Percentiles rank a stretch among this genome's conserved stretches.
These are phyloP conservation scores for Gavia stellata DNA, from an alignment of 2,113 vertebrate species.

Conservation along the genomic window DNA sequence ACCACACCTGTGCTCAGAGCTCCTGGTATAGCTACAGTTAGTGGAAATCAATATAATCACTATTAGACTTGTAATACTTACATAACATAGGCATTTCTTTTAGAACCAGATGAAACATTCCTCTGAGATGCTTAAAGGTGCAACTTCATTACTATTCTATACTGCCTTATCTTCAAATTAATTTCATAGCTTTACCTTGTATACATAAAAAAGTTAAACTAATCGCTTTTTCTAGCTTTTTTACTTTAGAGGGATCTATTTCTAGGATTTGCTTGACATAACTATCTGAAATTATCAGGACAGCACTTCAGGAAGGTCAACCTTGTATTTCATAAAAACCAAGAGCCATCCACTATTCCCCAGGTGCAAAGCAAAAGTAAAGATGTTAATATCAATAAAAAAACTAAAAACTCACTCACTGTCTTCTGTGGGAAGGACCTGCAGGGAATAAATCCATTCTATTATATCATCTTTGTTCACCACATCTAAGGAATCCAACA, in stretches of 20 bases:
- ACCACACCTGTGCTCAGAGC: not conserved
- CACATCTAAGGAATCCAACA: constrained; percentile 92
- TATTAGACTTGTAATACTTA: not conserved
- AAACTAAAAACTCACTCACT: constrained; percentile 86
- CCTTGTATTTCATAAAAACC: not conserved
- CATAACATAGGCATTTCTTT: not conserved
- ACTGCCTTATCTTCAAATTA: not conserved
- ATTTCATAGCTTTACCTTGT: not conserved
- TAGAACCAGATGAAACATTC: not conserved
- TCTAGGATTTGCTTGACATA: not conserved
- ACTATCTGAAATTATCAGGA: not conserved
- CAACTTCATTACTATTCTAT: not conserved
- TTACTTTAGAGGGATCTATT: not conserved
- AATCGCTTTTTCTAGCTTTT: not conserved
- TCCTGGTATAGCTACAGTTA: not conserved
- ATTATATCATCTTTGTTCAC: constrained; percentile 89
- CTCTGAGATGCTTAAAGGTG: not conserved
- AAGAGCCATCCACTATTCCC: constrained; percentile 5
- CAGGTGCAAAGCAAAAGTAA: not conserved
- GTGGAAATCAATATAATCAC: not conserved
- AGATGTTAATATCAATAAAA: constrained; percentile 40
- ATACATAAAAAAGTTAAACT: not conserved
- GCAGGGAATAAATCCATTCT: constrained; percentile 98
- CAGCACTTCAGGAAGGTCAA: not conserved
- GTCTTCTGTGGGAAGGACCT: constrained; percentile 94